A percentile compares a stretch with the other conserved stretches of the same genome.
These are phyloP conservation scores for Gastracanthus pulcherrimus DNA, from an alignment of 2,888 invertebrate species.

Conservation along the genomic window DNA sequence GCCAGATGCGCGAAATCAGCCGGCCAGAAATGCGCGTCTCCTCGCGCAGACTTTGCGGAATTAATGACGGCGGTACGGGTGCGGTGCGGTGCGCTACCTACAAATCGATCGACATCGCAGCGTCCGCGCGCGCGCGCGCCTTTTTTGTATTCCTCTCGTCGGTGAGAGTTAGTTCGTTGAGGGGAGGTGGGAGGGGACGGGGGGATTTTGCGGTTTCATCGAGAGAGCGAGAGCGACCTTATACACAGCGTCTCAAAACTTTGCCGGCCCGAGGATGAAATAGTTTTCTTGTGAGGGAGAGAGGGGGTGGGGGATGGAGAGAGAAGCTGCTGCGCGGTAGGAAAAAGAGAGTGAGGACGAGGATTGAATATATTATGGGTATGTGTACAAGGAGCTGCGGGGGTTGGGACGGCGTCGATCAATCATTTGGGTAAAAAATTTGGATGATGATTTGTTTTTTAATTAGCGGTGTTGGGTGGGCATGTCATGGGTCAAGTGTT, in stretches of 20 bases:
- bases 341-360: slow-evolving; percentile 40
- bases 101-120: slow-evolving; percentile 54
- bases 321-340: neutral
- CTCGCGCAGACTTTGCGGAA: slow-evolving; percentile 62
- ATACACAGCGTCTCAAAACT: slow-evolving; percentile 49
- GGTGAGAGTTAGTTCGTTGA: neutral
- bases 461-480: no score
- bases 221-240: slow-evolving; percentile 38
- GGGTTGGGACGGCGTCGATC: slow-evolving; percentile 9
- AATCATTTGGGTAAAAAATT: slow-evolving; percentile 25
- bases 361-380: slow-evolving; percentile 53
- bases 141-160: slow-evolving; percentile 51
- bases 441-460: slow-evolving; percentile 22
- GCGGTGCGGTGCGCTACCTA: neutral
- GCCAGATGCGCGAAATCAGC: slow-evolving; percentile 75
- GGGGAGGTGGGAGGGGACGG: neutral
- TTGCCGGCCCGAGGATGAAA: slow-evolving; percentile 49
- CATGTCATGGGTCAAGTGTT: no score
- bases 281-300: slow-evolving; percentile 49
- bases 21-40: slow-evolving; percentile 64
- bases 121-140: no score
- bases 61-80: slow-evolving; percentile 65
- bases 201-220: slow-evolving; percentile 52
- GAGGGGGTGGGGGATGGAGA: neutral
- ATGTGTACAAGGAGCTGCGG: neutral